Percentiles rank a stretch among this genome's conserved stretches.
phyloP scores from a whole-genome alignment of 2,797 vertebrate species.

The Peromyscus melanophrys region DNA sequence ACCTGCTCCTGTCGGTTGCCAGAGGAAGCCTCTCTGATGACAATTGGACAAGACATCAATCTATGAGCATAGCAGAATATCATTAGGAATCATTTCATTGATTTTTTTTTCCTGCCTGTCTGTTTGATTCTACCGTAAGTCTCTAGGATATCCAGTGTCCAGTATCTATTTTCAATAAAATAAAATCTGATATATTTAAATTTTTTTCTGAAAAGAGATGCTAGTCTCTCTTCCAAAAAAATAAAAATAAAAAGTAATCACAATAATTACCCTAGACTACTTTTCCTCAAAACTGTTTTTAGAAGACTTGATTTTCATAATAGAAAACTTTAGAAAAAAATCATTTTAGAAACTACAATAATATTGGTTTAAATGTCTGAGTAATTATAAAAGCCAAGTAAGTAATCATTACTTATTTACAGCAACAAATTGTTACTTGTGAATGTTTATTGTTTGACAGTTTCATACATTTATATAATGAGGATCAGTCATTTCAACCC shows the following conservation, averaged over 20 bases:
- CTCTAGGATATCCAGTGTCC: neutral
- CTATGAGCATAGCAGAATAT: neutral
- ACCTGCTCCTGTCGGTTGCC: neutral
- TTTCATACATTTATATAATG: neutral
- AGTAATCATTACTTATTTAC: constrained; percentile 39
- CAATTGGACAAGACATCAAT: neutral
- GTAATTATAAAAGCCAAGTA: constrained; percentile 27
- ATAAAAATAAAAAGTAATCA: neutral
- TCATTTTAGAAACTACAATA: neutral
- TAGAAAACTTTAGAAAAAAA: constrained; percentile 25
- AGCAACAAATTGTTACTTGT: constrained; percentile 22
- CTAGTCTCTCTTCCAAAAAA: neutral
- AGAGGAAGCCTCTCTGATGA: neutral
- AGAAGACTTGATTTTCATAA: constrained; percentile 19
- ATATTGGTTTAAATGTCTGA: constrained; percentile 4
- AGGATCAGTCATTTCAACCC: neutral
- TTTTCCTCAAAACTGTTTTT: constrained; percentile 27
- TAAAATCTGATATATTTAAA: neutral
- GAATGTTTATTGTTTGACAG: neutral
- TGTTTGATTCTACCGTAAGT: neutral
- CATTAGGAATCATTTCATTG: neutral
- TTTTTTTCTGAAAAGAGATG: neutral
- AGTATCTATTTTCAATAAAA: neutral
- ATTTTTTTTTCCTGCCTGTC: neutral
- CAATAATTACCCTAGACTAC: neutral